These are phyloP conservation scores for Tanaodytes sp. DNA, from an alignment of 2,888 invertebrate species.

Conservation along the genomic window DNA sequence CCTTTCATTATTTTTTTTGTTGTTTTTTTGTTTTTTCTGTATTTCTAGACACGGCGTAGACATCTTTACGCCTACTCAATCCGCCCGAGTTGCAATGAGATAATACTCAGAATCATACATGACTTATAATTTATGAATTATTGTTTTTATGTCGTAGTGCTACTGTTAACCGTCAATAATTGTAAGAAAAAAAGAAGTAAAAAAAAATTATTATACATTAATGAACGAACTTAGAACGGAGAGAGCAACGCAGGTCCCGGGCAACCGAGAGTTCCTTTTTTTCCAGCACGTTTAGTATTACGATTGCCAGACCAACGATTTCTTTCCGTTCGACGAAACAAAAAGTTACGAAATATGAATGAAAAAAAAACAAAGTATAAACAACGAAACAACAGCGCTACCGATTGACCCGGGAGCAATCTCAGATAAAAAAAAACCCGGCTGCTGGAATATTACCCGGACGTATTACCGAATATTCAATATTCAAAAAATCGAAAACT, in stretches of 20 bases:
- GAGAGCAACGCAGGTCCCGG: constrained; percentile 16
- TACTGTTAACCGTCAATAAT: constrained; percentile 23
- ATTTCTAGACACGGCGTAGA: too few relatives aligned
- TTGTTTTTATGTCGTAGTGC: constrained; percentile 50
- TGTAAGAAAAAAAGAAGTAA: constrained; percentile 30
- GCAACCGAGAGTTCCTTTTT: constrained; percentile 41
- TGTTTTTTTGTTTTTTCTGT: too few relatives aligned
- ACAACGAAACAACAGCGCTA: too few relatives aligned
- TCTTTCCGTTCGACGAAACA: background rate
- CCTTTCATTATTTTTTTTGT: constrained; percentile 5
- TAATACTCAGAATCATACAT: constrained; percentile 54
- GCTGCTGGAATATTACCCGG: too few relatives aligned
- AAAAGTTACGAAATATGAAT: constrained; percentile 16
- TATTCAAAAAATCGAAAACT: too few relatives aligned
- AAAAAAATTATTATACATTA: too few relatives aligned
- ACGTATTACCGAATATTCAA: too few relatives aligned
- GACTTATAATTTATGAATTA: constrained; percentile 51
- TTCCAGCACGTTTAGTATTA: constrained; percentile 54
- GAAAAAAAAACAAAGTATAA: too few relatives aligned
- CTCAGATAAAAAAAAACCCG: constrained; percentile 8
- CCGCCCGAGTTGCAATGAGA: constrained; percentile 47
- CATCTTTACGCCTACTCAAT: constrained; percentile 21
- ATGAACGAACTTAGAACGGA: background rate
- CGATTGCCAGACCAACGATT: constrained; percentile 28
- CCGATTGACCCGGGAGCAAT: constrained; percentile 29